phyloP scores from a whole-genome alignment of 2,797 vertebrate species.

The Clarias fuscus region DNA sequence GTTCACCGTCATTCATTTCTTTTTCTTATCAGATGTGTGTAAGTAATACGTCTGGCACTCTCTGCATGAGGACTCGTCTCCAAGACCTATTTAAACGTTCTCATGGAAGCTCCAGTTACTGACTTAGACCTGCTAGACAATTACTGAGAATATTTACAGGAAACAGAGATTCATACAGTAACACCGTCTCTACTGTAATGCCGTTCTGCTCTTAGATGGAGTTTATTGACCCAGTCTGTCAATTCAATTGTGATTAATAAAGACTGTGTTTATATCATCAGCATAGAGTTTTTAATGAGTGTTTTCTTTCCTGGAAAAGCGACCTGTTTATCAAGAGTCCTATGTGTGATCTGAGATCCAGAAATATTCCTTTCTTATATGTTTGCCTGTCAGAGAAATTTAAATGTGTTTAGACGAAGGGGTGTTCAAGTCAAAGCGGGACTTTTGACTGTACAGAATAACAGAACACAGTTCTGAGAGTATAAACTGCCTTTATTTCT shows the following conservation, averaged over 20 bases:
- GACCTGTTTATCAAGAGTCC: neutral
- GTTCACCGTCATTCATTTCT: conserved; percentile 50
- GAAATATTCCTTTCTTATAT: neutral
- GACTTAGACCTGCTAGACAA: neutral
- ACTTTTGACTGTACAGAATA: too few relatives aligned
- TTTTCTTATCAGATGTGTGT: neutral
- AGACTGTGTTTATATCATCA: neutral
- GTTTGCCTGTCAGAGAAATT: neutral
- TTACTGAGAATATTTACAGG: neutral
- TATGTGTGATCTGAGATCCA: neutral
- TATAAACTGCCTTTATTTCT: too few relatives aligned
- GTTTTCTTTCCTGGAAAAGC: neutral
- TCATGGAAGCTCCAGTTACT: neutral
- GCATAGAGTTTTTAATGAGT: neutral
- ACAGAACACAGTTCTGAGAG: too few relatives aligned
- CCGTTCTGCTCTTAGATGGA: neutral
- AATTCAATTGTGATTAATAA: neutral
- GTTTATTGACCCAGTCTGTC: neutral
- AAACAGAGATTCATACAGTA: neutral
- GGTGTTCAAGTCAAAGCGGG: too few relatives aligned
- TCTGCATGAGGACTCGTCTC: neutral
- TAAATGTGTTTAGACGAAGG: too few relatives aligned
- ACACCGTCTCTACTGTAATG: neutral
- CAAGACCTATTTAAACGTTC: neutral
- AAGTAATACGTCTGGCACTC: neutral